These are phyloP conservation scores for Aphelenchoides besseyi DNA, from an alignment of 1,140 invertebrate genomes.

Conservation along the genomic window DNA sequence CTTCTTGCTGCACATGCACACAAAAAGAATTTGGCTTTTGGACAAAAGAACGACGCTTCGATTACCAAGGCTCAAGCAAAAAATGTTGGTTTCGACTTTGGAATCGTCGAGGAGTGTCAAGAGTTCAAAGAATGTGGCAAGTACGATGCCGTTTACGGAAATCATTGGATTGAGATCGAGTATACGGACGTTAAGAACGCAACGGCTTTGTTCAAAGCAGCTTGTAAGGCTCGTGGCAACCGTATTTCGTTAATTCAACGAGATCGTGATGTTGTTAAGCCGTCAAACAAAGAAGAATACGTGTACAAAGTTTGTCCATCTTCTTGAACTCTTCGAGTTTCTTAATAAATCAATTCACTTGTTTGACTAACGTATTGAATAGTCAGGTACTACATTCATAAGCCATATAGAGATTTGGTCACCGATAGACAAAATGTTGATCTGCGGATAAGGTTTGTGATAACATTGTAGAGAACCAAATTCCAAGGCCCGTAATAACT, in stretches of 20 bases:
- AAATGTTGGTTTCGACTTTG: constrained; percentile 9
- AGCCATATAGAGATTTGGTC: too few relatives aligned
- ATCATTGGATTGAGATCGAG: constrained; percentile 16
- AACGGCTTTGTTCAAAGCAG: not conserved
- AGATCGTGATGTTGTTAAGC: not conserved
- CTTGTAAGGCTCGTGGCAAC: constrained; percentile 4
- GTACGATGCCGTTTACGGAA: constrained; percentile 1
- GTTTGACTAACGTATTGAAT: not conserved
- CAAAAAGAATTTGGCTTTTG: not conserved
- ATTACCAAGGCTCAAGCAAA: not conserved
- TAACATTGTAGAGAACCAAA: constrained; percentile 95
- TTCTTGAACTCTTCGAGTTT: not conserved
- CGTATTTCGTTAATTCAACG: constrained; percentile 18
- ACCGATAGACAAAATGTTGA: too few relatives aligned
- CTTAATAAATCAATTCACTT: not conserved
- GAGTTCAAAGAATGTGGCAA: constrained; percentile 11
- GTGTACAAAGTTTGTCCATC: constrained; percentile 6
- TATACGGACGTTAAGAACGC: not conserved
- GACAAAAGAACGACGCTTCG: constrained; percentile 8
- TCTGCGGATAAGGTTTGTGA: too few relatives aligned
- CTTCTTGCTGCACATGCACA: not conserved
- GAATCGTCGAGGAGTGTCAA: constrained; percentile 9
- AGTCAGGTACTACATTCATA: too few relatives aligned
- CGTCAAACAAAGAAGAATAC: constrained; percentile 4
- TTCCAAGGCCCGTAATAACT: constrained; percentile 98